Evolutionary conservation across 2,113 vertebrate genomes (phyloP), one percentile per base, ranked within the genome.

Genomic region (Sorex araneus): DNA sequence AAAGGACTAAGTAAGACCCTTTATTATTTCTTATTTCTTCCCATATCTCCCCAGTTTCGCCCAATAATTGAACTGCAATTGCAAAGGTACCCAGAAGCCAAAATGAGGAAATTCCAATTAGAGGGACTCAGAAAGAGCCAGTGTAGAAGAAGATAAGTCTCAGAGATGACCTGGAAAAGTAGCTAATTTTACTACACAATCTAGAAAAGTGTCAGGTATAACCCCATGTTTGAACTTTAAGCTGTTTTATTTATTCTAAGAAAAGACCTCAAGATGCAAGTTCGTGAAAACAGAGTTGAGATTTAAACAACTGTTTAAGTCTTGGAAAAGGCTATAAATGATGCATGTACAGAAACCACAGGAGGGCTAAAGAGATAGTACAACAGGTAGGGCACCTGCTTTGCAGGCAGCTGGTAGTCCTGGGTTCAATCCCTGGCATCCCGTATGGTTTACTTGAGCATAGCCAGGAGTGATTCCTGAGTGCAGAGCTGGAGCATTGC

Each of bases 231-330:
- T 34, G 36, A 89, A 70, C n/a, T 54, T 28, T 36, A 89, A 66
- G 8, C 2, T 92, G 64, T 13, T 66, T 57, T 92, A 50, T 13
- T 66, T 57, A 82, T 47, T 34, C 34, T 67, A 92, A 43, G 5
- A 66, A 60, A 2, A 83, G 27, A 73, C 15, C 57, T 45, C n/a
- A n/a, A n/a, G 78, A 87, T n/a, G 32, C 54, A 67, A 57, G 11
- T 45, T 0, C 47, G 21, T 89, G 50, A 79, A 93, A 94, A 70
- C 30, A 47, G 27, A 93, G 77, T 28, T 71, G 73, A 77, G 32
- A 71, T 64, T 90, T 45, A 83, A 73, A 78, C 11, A 18, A 88
- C 21, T 84, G n/a, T 11, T 45, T 25, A 83, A 91, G 45, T 73
- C 50, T 81, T 82, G 66, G 28, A 76, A 32, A 76, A 91, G 27